A percentile compares a stretch with the other conserved stretches of the same genome.
Conservation (phyloP, 23 tunicate species). For the Ascidia mentula region DNA sequence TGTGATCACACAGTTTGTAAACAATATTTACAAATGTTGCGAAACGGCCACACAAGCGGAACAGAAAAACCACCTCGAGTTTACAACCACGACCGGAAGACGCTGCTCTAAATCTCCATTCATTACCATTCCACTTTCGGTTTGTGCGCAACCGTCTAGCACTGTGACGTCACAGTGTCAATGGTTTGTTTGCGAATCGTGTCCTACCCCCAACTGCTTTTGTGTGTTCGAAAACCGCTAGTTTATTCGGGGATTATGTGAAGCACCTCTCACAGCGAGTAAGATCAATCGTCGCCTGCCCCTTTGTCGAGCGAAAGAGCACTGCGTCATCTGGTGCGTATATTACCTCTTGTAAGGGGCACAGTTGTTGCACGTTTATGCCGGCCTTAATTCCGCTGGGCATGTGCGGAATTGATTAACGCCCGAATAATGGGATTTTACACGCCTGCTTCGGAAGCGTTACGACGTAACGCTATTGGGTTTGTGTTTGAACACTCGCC, state of each 20-base stretch:
- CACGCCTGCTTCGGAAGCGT: neutral
- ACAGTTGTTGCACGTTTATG: neutral
- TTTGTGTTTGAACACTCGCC: too few species aligned
- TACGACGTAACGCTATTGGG: too few species aligned
- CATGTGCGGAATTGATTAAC: neutral
- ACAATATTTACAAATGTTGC: too few species aligned
- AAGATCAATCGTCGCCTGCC: neutral
- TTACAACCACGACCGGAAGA: too few species aligned
- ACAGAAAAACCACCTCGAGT: too few species aligned
- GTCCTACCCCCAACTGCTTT: neutral
- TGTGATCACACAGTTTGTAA: too few species aligned
- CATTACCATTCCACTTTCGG: too few species aligned
- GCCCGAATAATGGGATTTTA: neutral
- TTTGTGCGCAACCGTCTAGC: too few species aligned
- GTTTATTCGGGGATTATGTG: constrained; percentile 4
- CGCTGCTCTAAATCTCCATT: too few species aligned
- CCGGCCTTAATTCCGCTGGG: too few species aligned
- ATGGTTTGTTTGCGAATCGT: constrained; percentile 4
- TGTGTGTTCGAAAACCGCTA: neutral
- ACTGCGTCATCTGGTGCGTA: constrained; percentile 1
- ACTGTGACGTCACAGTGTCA: neutral
- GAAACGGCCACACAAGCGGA: too few species aligned
- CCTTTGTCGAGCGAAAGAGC: neutral
- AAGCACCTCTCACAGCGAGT: neutral
- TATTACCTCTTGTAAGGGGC: neutral